Percentiles rank a stretch among this genome's conserved stretches.
Conservation (phyloP, 2,888 invertebrate genomes). For the Diplolepis rosae region DNA sequence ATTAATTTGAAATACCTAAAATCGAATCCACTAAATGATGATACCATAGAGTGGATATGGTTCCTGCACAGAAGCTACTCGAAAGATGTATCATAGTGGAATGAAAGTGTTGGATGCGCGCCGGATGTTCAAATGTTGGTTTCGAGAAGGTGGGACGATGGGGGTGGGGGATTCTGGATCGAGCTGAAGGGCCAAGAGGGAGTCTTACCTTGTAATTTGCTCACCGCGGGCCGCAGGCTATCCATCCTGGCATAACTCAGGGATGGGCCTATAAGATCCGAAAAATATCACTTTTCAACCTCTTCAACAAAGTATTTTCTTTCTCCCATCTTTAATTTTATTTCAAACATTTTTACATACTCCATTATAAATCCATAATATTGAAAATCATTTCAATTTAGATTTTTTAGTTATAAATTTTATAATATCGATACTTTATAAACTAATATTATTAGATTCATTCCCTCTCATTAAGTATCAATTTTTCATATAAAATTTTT, state of each 20-base stretch:
- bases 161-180: conserved; percentile 37
- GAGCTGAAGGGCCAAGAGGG: conserved; percentile 34
- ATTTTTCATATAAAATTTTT: no score
- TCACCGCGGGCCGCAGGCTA: conserved; percentile 70
- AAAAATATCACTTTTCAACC: conserved; percentile 58
- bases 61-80: conserved; percentile 61
- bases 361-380: no score
- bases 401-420: no score
- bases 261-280: conserved; percentile 59
- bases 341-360: no score
- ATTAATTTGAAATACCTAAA: not conserved
- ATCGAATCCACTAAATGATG: conserved; percentile 25
- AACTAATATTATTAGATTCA: no score
- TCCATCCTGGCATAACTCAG: conserved; percentile 70
- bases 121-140: conserved; percentile 45
- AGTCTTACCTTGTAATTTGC: conserved; percentile 72
- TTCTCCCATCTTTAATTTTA: no score
- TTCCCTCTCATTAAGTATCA: no score
- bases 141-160: conserved; percentile 33
- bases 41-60: conserved; percentile 45
- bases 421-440: no score
- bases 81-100: conserved; percentile 57
- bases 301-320: not conserved
- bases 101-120: conserved; percentile 62
- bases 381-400: no score